Base-by-base conservation (phyloP, 2,888 invertebrate genomes). In the Tribolium freemani region DNA sequence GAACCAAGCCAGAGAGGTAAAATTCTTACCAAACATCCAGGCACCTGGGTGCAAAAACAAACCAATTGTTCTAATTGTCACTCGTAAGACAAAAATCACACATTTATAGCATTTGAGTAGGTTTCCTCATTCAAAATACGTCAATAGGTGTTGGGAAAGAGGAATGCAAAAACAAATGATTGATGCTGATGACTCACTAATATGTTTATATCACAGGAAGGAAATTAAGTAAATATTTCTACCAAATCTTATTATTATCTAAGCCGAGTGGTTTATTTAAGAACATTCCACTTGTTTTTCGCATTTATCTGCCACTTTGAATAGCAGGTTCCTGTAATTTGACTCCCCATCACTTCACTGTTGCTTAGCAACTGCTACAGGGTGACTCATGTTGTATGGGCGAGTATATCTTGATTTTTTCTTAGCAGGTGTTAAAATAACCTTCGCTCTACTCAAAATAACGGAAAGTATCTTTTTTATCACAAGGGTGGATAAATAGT, bases 1-100 rank as follows among this genome's bases (percentile, higher is more conserved):
- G 93, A 91, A 90, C 80, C 96, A 97, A 87, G 98, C 98, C 69
- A 91, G 95, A 88, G 96, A 97, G 90, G 94, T 93, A 86, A 86
- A 56, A 8, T 20, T 30, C 11, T 8, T 13, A 3, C 48, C 1
- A 11, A n/a, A 38, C n/a, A n/a, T n/a, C 38, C 38, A 3, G 5
- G 3, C 26, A 38, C 38, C 38, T 38, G 38, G n/a, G n/a, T 9
- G 26, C 26, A 1, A 2, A 38, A 38, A 38, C 38, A 38, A 38
- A 38, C 8, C 6, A 38, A 6, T 26, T n/a, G 38, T 38, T 38
- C 26, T 26, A 26, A 26, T 3, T 26, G 5, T 26, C n/a, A n/a
- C n/a, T 26, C 3, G 1, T 26, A 26, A 26, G 5, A n/a, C 38
- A 8, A 31, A 31, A 31, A 5, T 31, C 9, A 31, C 5, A 38